Percentiles rank a stretch among this genome's conserved stretches.
phyloP scores from a whole-genome alignment of 2,888 invertebrate species.

The Punctoribates punctum region DNA sequence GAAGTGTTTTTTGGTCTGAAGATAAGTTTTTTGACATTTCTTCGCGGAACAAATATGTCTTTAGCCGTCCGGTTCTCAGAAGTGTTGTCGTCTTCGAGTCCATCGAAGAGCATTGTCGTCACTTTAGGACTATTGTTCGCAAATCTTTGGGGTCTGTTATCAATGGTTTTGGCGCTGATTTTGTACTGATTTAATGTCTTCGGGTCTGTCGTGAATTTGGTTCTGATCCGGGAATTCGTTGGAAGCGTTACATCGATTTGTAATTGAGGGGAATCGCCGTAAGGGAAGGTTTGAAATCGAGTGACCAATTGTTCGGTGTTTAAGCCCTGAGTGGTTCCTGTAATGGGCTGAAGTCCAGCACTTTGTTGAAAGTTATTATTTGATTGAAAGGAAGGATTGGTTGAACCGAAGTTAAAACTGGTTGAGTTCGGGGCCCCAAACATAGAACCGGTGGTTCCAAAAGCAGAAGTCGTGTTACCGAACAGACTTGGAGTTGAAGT shows the following conservation, averaged over 20 bases:
- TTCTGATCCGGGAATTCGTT: background rate
- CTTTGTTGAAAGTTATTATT: background rate
- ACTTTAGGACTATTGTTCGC: conserved; percentile 12
- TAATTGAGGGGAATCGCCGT: conserved; percentile 80
- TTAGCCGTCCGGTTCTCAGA: conserved; percentile 67
- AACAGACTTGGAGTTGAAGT: conserved; percentile 15
- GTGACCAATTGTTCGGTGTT: conserved; percentile 49
- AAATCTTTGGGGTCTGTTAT: conserved; percentile 38
- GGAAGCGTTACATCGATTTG: conserved; percentile 7
- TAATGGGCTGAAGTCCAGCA: background rate
- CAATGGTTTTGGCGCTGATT: conserved; percentile 28
- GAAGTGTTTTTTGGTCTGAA: conserved; percentile 60
- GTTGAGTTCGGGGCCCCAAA: conserved; percentile 1
- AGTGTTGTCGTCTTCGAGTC: conserved; percentile 72
- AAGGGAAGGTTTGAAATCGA: conserved; percentile 59
- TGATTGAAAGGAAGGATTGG: conserved; percentile 11
- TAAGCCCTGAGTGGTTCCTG: background rate
- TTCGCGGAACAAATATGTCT: conserved; percentile 57
- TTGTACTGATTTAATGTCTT: conserved; percentile 44
- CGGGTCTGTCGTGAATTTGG: conserved; percentile 44
- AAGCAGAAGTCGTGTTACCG: background rate
- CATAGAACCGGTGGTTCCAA: background rate
- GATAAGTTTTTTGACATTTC: conserved; percentile 67
- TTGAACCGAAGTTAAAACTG: conserved; percentile 22
- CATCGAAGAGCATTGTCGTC: conserved; percentile 67